Conservation (phyloP, 1,140 invertebrate genomes). For the Drosophila pseudoananassae region DNA sequence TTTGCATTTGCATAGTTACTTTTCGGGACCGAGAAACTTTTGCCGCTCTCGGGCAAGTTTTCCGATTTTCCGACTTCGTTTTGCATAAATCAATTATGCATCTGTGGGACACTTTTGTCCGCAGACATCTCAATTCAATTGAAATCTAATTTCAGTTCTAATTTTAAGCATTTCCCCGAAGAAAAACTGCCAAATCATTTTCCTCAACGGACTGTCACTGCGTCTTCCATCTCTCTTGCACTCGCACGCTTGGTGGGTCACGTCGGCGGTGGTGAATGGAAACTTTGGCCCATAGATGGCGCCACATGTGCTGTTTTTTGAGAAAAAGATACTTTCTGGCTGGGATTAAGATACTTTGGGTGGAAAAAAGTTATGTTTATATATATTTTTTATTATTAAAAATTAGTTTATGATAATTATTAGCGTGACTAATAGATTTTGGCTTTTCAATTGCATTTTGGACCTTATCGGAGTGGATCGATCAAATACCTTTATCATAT, state of each 20-base stretch:
- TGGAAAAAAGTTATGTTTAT: no score
- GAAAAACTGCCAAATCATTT: constrained; percentile 20
- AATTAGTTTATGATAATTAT: constrained; percentile 6
- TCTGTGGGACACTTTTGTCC: constrained; percentile 57
- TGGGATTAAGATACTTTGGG: neutral
- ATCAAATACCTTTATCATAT: constrained; percentile 46
- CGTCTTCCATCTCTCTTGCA: constrained; percentile 8
- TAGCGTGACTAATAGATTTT: constrained; percentile 12
- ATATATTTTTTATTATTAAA: neutral
- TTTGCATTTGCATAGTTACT: constrained; percentile 38
- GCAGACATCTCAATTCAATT: constrained; percentile 59
- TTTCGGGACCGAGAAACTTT: constrained; percentile 4
- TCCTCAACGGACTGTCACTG: neutral
- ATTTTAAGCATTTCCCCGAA: constrained; percentile 45
- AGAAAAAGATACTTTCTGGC: neutral
- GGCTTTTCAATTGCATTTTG: constrained; percentile 32
- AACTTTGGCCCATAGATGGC: constrained; percentile 56
- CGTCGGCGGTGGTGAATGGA: constrained; percentile 12
- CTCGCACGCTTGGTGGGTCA: constrained; percentile 16
- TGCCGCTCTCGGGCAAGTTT: neutral
- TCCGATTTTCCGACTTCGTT: constrained; percentile 13
- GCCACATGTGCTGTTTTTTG: constrained; percentile 48
- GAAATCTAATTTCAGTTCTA: constrained; percentile 56
- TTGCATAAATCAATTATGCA: constrained; percentile 78
- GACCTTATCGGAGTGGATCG: constrained; percentile 30